A percentile compares a stretch with the other conserved stretches of the same genome.
Evolutionary conservation across 64 coral and sea anemone species (phyloP).

Genomic region (Actinia equina): DNA sequence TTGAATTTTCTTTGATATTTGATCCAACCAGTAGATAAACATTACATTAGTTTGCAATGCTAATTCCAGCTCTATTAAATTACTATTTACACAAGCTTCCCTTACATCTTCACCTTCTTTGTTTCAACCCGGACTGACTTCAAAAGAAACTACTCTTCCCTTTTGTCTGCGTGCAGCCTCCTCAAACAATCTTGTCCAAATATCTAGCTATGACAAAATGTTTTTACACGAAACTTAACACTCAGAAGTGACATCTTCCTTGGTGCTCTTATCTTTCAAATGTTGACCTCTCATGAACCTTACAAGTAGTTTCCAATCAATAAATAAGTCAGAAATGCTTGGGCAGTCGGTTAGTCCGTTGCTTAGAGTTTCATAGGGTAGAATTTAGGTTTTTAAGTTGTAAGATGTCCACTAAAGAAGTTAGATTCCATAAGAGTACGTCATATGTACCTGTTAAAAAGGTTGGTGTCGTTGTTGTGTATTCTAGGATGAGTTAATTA

Average conservation of each 20-base stretch:
- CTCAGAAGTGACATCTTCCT: background rate
- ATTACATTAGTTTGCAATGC: background rate
- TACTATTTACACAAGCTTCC: constrained; percentile 32
- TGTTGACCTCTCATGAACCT: background rate
- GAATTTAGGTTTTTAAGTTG: constrained; percentile 1
- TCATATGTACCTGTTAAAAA: constrained; percentile 25
- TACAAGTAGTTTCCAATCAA: background rate
- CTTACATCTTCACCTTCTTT: constrained; percentile 28
- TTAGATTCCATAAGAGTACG: constrained; percentile 3
- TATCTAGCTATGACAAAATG: background rate
- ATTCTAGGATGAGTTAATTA: background rate
- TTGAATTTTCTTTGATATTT: background rate
- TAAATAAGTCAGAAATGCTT: background rate
- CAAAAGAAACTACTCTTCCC: background rate
- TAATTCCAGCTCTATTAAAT: background rate
- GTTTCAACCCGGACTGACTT: background rate
- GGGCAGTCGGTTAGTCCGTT: background rate
- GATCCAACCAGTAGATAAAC: background rate
- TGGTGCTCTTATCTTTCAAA: background rate
- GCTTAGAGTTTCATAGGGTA: background rate
- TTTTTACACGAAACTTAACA: background rate
- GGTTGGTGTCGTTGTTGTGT: constrained; percentile 14
- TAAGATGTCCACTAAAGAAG: background rate
- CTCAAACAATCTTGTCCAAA: background rate
- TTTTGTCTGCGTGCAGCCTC: background rate